Base-by-base conservation (phyloP, 2,888 invertebrate genomes). In the Diarsia brunnea region DNA sequence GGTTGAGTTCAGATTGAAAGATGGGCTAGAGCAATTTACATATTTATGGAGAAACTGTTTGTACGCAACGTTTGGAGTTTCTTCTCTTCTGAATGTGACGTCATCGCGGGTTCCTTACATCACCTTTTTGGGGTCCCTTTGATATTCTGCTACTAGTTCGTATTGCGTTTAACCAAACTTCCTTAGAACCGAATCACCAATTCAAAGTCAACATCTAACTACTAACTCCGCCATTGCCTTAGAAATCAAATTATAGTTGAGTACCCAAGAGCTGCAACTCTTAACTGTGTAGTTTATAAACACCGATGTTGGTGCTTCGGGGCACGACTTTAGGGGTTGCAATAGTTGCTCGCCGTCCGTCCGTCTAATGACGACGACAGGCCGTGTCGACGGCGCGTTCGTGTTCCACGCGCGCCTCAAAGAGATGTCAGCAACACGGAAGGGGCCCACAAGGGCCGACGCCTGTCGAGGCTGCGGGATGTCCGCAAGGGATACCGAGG, bases 21-120 rank as follows among this genome's bases (percentile, higher is more conserved):
- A 63, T 58, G 1, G 8, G 24, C 4, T 73, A n/a, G 58, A 61
- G 58, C 0, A 73, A 81, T 84, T 81, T 84, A 49, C 78, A 75
- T 84, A 73, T 83, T 83, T 73, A 73, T 64, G 73, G 75, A 71
- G 66, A 61, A 65, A 58, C 47, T 61, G 71, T 73, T 66, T 71
- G 78, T 73, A n/a, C 43, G 64, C 63, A 72, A 38, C 55, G 38
- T 67, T 60, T 24, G 72, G 58, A 49, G 69, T 69, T 66, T 63
- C 51, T 72, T 82, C 79, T 43, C 21, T 38, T 51, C 31, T 47
- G 58, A 68, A 51, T 63, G 67, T 74, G 76, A 75, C 70, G 69
- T 73, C 73, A 78, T 53, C 61, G 38, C 24, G 38, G 31, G 47
- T 49, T 64, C 21, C 21, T 70, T 43, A 61, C 27, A 53, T 24